A percentile compares a stretch with the other conserved stretches of the same genome.
phyloP scores from a whole-genome alignment of 2,797 vertebrate species.

The Danio aesculapii region DNA sequence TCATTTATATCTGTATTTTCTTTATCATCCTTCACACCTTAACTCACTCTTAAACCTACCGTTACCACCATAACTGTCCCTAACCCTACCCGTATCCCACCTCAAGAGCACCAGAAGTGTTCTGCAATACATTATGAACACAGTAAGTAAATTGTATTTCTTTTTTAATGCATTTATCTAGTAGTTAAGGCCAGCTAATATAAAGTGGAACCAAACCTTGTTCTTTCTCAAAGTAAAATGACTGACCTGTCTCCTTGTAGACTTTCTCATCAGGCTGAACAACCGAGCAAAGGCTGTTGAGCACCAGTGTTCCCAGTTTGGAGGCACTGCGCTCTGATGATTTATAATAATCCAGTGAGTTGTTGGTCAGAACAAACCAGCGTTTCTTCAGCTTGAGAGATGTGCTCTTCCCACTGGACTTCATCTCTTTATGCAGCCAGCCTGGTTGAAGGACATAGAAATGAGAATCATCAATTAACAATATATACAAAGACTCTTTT shows the following conservation, averaged over 20 bases:
- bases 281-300: constrained; percentile 91
- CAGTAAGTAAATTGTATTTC: no score
- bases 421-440: constrained; percentile 93
- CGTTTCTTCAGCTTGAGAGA: constrained; percentile 94
- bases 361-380: constrained; percentile 92
- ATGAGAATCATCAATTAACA: background rate
- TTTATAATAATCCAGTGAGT: constrained; percentile 92
- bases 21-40: no score
- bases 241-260: constrained; percentile 90
- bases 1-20: no score
- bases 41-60: no score
- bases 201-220: background rate
- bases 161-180: no score
- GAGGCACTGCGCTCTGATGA: constrained; percentile 86
- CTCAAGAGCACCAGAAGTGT: background rate
- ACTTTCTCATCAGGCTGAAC: constrained; percentile 89
- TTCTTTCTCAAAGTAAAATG: background rate
- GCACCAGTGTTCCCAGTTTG: constrained; percentile 90
- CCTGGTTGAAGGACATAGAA: constrained; percentile 69
- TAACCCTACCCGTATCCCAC: no score
- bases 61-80: no score
- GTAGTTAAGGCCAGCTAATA: no score
- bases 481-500: background rate
- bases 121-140: no score
- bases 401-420: constrained; percentile 84